Evolutionary conservation across 1,140 invertebrate genomes (phyloP).

Genomic region (Hyles euphorbiae): DNA sequence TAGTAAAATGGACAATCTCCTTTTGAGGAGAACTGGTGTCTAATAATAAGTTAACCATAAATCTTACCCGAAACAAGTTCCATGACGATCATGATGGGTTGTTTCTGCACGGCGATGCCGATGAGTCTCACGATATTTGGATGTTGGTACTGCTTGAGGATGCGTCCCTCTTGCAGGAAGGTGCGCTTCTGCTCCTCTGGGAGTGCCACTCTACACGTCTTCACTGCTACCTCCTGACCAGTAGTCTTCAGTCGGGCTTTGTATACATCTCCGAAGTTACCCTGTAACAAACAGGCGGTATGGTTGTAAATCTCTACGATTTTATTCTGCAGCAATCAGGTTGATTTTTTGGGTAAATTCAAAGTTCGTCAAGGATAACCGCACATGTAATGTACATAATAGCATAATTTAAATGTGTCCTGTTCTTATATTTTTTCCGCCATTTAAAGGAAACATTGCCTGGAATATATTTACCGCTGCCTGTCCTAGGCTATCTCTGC

Average conservation of each 20-base stretch:
- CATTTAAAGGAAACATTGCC: no score
- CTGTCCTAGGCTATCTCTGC: no score
- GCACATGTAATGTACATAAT: no score
- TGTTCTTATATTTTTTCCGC: no score
- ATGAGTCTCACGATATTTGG: constrained; percentile 97
- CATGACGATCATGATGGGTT: constrained; percentile 99
- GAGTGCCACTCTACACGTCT: constrained; percentile 94
- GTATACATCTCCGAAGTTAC: constrained; percentile 98
- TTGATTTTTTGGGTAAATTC: no score
- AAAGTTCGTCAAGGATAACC: no score
- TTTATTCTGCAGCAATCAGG: no score
- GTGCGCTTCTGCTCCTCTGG: constrained; percentile 98
- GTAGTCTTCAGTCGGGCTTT: constrained; percentile 90
- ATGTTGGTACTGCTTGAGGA: constrained; percentile 97
- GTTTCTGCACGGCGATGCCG: constrained; percentile 97
- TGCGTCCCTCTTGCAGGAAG: constrained; percentile 96
- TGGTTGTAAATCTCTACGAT: no score
- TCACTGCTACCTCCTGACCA: constrained; percentile 93
- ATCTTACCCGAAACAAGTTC: constrained; percentile 92
- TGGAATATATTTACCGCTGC: no score
- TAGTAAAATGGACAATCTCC: no score
- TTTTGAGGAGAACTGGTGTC: no score
- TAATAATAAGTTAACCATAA: background rate
- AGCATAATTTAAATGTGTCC: no score
- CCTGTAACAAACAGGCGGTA: constrained; percentile 75